Percentiles rank a stretch among this genome's conserved stretches.
phyloP scores from a whole-genome alignment of 2,113 vertebrate species.

The Electrona antarctica region DNA sequence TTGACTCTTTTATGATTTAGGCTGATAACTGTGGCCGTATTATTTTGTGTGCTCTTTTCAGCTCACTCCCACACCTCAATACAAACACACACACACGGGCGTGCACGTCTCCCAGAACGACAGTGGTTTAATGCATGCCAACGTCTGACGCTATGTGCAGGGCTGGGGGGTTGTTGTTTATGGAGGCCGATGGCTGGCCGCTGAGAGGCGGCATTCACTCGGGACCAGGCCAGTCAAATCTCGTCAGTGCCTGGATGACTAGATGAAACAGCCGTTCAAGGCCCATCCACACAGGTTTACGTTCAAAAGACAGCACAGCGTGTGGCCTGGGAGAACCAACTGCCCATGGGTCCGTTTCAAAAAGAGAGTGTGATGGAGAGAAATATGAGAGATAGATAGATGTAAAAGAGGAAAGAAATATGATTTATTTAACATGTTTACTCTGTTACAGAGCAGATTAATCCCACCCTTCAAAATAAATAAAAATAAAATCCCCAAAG shows the following conservation, averaged over 20 bases:
- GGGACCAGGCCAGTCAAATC: slow-evolving; percentile 77
- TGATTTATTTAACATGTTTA: slow-evolving; percentile 85
- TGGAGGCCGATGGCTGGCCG: slow-evolving; percentile 68
- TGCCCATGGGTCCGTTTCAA: slow-evolving; percentile 69
- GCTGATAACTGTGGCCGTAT: slow-evolving; percentile 19
- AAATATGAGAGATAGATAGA: slow-evolving; percentile 18
- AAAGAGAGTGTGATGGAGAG: slow-evolving; percentile 44
- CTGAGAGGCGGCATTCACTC: slow-evolving; percentile 70
- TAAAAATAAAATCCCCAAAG: slow-evolving; percentile 59
- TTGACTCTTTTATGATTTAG: slow-evolving; percentile 14
- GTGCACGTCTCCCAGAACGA: slow-evolving; percentile 19
- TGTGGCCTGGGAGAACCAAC: slow-evolving; percentile 68
- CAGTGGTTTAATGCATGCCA: slow-evolving; percentile 57
- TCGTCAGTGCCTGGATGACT: slow-evolving; percentile 69
- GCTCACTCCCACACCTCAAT: slow-evolving; percentile 1
- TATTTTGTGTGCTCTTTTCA: slow-evolving; percentile 12
- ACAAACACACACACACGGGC: too few relatives aligned
- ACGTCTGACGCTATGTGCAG: slow-evolving; percentile 62
- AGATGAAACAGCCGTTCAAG: slow-evolving; percentile 79
- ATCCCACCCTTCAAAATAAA: slow-evolving; percentile 63
- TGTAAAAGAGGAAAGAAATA: slow-evolving; percentile 57
- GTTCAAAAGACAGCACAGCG: slow-evolving; percentile 73
- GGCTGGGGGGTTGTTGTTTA: slow-evolving; percentile 57
- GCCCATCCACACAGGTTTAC: slow-evolving; percentile 75
- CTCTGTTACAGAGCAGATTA: slow-evolving; percentile 64